phyloP scores from a whole-genome alignment of 2,888 invertebrate species.

The Uloborus plumipes region DNA sequence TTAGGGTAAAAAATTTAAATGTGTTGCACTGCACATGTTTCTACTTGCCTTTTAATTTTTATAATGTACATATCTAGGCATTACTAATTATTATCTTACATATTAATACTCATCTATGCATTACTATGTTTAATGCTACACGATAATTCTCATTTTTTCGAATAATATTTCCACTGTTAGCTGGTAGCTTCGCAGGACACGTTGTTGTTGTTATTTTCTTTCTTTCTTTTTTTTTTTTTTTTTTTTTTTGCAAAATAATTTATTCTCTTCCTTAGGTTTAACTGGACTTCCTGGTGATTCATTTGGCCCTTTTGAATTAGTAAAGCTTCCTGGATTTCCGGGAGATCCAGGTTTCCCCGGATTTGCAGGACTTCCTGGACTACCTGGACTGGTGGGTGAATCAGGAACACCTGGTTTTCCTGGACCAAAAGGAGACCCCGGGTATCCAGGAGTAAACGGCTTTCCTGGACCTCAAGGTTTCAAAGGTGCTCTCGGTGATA shows the following conservation, averaged over 20 bases:
- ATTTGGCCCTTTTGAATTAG: not conserved
- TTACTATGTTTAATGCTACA: not conserved
- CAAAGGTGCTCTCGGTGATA: constrained; percentile 44
- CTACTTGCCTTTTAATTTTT: too few species aligned
- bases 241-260: too few species aligned
- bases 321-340: constrained; percentile 22
- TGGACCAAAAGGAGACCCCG: constrained; percentile 35
- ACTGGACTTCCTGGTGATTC: constrained; percentile 40
- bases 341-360: constrained; percentile 67
- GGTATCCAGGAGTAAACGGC: constrained; percentile 43
- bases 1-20: too few species aligned
- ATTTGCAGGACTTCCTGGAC: constrained; percentile 61
- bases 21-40: too few species aligned
- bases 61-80: too few species aligned
- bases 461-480: constrained; percentile 32
- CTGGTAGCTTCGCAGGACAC: too few species aligned
- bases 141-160: not conserved
- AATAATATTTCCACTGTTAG: too few species aligned
- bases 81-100: too few species aligned
- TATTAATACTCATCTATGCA: not conserved
- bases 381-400: constrained; percentile 68
- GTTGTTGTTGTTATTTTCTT: too few species aligned
- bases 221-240: too few species aligned
- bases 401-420: constrained; percentile 68
- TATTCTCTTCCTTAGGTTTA: constrained; percentile 65